Conservation (phyloP, 2,888 invertebrate species). For the Orthonevra nobilis region DNA sequence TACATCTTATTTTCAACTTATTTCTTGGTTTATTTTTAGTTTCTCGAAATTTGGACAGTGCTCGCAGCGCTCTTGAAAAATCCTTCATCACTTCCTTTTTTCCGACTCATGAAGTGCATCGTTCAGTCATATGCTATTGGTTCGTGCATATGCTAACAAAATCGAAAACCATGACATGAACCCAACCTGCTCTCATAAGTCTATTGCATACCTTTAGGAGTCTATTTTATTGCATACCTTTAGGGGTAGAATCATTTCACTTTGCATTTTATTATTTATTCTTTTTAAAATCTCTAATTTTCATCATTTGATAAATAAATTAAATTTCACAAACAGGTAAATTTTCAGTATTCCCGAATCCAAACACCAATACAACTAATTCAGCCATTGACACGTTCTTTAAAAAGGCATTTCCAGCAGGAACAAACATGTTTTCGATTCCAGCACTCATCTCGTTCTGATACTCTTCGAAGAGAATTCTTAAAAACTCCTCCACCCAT, state of each 20-base stretch:
- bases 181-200: no score
- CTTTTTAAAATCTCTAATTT: background rate
- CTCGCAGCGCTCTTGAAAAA: no score
- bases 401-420: conserved; percentile 71
- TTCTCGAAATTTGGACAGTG: no score
- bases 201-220: no score
- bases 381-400: conserved; percentile 73
- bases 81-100: no score
- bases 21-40: no score
- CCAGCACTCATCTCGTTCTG: conserved; percentile 72
- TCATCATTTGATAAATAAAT: background rate
- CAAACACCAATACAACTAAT: conserved; percentile 73
- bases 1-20: no score
- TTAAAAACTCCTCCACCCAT: conserved; percentile 73
- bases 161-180: no score
- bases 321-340: conserved; percentile 38
- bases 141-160: no score
- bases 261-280: background rate
- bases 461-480: conserved; percentile 73
- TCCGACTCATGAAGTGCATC: no score
- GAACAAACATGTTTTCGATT: conserved; percentile 72
- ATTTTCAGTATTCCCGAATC: conserved; percentile 24
- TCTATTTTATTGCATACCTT: background rate
- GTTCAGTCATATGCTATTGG: no score
- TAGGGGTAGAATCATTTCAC: no score